phyloP scores from a whole-genome alignment of 2,113 vertebrate species.

The Carassius carassius region DNA sequence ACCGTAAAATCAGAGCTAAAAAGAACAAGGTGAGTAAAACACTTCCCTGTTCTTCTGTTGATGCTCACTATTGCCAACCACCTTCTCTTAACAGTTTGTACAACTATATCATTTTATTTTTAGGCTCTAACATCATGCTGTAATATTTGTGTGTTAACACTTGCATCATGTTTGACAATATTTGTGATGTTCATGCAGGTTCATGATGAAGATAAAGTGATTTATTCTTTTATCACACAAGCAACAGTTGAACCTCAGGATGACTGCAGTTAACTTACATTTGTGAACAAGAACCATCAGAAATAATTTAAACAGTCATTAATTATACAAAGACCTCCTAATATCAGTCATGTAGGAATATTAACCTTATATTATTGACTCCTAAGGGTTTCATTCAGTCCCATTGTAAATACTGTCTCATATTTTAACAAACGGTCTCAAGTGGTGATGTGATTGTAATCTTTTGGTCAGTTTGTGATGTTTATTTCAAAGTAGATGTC shows the following conservation, averaged over 20 bases:
- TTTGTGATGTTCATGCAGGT: conserved; percentile 1
- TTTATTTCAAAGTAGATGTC: neutral
- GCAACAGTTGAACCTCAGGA: neutral
- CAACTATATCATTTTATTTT: neutral
- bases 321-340: neutral
- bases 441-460: neutral
- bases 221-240: neutral
- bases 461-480: neutral
- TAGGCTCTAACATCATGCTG: neutral
- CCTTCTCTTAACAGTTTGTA: neutral
- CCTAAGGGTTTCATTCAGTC: neutral
- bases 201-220: neutral
- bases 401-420: neutral
- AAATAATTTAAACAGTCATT: neutral
- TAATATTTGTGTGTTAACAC: neutral
- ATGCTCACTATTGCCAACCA: neutral
- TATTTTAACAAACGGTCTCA: neutral
- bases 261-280: neutral
- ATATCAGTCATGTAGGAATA: neutral
- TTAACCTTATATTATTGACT: neutral
- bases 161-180: neutral
- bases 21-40: neutral
- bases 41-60: neutral
- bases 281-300: neutral
- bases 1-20: neutral